These are phyloP conservation scores for Serilophus lunatus DNA, from an alignment of 2,113 vertebrate genomes.

Conservation along the genomic window DNA sequence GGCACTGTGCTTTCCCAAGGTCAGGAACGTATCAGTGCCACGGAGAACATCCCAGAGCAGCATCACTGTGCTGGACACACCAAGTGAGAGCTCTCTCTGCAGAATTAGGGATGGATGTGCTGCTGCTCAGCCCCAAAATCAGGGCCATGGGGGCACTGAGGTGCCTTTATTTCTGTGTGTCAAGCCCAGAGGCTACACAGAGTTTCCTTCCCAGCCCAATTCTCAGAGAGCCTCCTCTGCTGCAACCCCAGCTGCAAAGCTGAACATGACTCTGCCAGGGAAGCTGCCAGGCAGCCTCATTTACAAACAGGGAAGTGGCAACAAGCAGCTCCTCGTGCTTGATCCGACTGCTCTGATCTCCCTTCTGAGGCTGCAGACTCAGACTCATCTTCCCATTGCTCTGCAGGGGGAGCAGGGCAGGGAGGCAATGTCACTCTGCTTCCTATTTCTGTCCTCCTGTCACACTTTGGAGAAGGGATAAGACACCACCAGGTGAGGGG, in stretches of 20 bases:
- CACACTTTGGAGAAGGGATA: not conserved
- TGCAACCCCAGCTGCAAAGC: not conserved
- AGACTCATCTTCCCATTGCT: slow-evolving; percentile 55
- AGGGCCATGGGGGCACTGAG: not conserved
- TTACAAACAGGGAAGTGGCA: slow-evolving; percentile 51
- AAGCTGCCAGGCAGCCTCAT: slow-evolving; percentile 52
- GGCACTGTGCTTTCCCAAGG: not conserved
- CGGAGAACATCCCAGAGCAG: not conserved
- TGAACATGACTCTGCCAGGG: not conserved
- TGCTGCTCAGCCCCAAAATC: not conserved
- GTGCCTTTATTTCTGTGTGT: fast-evolving
- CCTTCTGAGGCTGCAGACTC: slow-evolving; percentile 67
- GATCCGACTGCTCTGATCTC: slow-evolving; percentile 71
- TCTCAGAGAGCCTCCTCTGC: not conserved
- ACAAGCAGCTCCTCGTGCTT: slow-evolving; percentile 67
- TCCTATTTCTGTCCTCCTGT: slow-evolving; percentile 20
- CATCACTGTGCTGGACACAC: not conserved
- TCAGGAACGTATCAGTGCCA: not conserved
- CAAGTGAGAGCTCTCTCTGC: not conserved
- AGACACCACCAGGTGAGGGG: not conserved
- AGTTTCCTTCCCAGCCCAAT: slow-evolving; percentile 2
- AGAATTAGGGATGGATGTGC: not conserved
- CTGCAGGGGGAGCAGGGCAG: slow-evolving; percentile 2
- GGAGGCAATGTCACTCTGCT: not conserved
- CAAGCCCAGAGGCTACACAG: not conserved